Evolutionary conservation across 2,888 invertebrate genomes (phyloP), one percentile per base, ranked within the genome.

Genomic region (Horisme vitalbata): DNA sequence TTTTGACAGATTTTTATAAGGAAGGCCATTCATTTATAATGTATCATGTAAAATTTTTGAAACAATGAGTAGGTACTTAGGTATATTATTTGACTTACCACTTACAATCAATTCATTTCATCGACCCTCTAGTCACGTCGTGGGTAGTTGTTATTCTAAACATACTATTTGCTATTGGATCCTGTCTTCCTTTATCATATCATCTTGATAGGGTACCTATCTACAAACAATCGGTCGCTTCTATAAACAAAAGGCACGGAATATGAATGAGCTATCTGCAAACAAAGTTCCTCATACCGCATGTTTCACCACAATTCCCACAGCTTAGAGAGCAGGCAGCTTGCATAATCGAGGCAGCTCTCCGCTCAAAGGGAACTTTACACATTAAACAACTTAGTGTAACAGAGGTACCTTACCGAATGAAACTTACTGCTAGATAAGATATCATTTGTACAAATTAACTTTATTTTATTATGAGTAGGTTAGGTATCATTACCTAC

Each of bases 241-340:
- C 46, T 44, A 53, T 56, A 59, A 65, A 68, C 64, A 66, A 65
- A 59, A 61, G 50, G 51, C 45, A 41, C 33, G 52, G 59, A 59
- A 68, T 61, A 57, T 59, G 64, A 63, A 66, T 60, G 63, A 64
- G 63, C 59, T 65, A 60, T 66, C 57, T 61, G 56, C 52, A 52
- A 43, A 46, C 52, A 51, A 64, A 71, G 60, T 68, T 70, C 56
- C 41, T 55, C 48, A 53, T 53, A 44, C 60, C 48, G 61, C 55
- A 54, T 59, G 44, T 48, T 46, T 47, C 46, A 39, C 55, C 48
- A 32, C 45, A 46, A 20, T 26, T 34, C 15, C 35, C 49, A 21
- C 26, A 49, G 48, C 35, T 39, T 39, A 15, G 11, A 20, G 3
- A 26, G 1, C 20, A 20, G 30, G 4, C 32, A 31, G 44, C 43